Conservation (phyloP, 30 jellyfish, hydroid and myxozoan genomes). For the Pelagia noctiluca region DNA sequence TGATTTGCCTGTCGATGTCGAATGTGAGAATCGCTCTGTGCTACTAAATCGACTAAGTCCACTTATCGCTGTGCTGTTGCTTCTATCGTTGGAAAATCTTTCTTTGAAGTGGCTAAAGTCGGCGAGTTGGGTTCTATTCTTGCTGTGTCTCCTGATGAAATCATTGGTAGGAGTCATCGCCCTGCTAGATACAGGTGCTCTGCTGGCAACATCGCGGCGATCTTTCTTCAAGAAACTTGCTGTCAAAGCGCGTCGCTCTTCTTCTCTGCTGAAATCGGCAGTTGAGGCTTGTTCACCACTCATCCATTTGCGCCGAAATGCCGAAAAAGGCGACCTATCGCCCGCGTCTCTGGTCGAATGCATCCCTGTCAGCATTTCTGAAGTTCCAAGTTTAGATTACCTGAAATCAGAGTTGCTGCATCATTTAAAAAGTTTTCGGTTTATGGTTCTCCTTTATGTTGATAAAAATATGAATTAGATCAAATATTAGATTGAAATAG, state of each 20-base stretch:
- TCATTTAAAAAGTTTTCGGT: too few relatives aligned
- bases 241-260: neutral
- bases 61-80: neutral
- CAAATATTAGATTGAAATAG: too few relatives aligned
- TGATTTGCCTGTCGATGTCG: neutral
- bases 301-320: neutral
- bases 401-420: too few relatives aligned
- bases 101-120: neutral
- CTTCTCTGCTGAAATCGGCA: neutral
- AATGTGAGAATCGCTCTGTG: neutral
- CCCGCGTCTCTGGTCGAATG: neutral
- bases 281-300: neutral
- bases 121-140: neutral
- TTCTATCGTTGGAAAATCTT: neutral
- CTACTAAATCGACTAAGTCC: constrained; percentile 1
- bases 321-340: neutral
- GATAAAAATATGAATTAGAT: too few relatives aligned
- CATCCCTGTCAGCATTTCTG: neutral
- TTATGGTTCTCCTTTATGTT: too few relatives aligned
- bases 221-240: neutral
- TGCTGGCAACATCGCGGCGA: too few relatives aligned
- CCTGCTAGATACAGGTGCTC: too few relatives aligned
- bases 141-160: constrained; percentile 2
- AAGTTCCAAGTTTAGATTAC: too few relatives aligned
- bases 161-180: too few relatives aligned